Base-by-base conservation (phyloP, 2,888 invertebrate species). In the Amphipoea lucens region DNA sequence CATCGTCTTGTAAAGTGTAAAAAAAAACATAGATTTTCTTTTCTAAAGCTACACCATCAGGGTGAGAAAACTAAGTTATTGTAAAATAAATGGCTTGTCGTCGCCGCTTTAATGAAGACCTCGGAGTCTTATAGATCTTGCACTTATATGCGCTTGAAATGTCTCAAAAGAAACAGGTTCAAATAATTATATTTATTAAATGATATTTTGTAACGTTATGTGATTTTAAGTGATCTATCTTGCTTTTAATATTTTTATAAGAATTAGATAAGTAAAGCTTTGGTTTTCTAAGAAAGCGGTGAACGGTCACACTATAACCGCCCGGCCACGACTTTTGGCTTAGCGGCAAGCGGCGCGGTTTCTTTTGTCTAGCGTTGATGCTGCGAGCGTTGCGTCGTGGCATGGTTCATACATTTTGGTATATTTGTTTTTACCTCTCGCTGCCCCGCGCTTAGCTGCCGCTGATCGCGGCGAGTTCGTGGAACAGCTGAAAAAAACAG, bases 41-140 rank as follows among this genome's bases (percentile, higher is more conserved):
- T 70, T 70, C 23, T 69, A 54, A 54, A 57, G 48, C 63, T 60
- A 23, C 6, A 40, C 62, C 45, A 68, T 60, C 42, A 57, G 29
- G n/a, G n/a, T 66, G 51, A 84, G 79, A 60, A 73, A 73, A 65
- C 65, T 79, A 79, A 78, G 68, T 82, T 82, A 72, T 78, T 72
- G 57, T 63, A 62, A 72, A 84, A 63, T 36, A 84, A 73, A 84
- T 78, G 48, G 48, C 79, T 14, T 72, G n/a, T 67, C 78, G 23
- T 66, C 60, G 14, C n/a, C 54, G 14, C 62, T 57, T 62, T 79
- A 72, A 82, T 72, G 42, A 69, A 72, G 36, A 65, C 36, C 42
- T 72, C 14, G 29, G 29, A 63, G 71, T 29, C 62, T 72, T 63
- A 63, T 63, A 84, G 20, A 78, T 72, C 7, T 68, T 48, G 54